Evolutionary conservation across 2,888 invertebrate species (phyloP).

Genomic region (Chironomus riparius): DNA sequence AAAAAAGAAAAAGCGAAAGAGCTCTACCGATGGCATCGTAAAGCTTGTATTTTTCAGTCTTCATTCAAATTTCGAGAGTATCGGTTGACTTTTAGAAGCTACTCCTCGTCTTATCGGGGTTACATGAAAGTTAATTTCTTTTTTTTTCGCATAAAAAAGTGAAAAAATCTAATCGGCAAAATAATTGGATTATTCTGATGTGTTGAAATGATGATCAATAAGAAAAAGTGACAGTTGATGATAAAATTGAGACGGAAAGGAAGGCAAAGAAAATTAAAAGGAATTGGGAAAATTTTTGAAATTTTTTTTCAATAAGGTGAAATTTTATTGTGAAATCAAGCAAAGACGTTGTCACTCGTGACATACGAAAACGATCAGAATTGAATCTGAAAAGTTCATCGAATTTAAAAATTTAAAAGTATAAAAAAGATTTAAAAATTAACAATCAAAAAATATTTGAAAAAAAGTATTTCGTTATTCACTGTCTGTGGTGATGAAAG

Average conservation of each 20-base stretch:
- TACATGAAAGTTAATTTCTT: not conserved
- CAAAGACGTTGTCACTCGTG: not conserved
- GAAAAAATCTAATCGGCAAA: conserved; percentile 7
- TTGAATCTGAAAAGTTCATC: too few species aligned
- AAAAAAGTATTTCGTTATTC: not conserved
- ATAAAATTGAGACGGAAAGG: not conserved
- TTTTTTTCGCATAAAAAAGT: not conserved
- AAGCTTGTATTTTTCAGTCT: conserved; percentile 2
- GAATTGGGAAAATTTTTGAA: not conserved
- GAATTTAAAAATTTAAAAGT: too few species aligned
- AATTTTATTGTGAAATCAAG: not conserved
- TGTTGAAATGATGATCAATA: not conserved
- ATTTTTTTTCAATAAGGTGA: not conserved
- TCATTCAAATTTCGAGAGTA: conserved; percentile 6
- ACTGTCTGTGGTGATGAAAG: conserved; percentile 1
- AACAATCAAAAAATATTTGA: too few species aligned
- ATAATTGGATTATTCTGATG: not conserved
- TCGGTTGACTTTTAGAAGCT: not conserved
- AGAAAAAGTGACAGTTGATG: not conserved
- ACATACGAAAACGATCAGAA: too few species aligned
- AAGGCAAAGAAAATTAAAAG: not conserved
- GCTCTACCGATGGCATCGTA: too few species aligned
- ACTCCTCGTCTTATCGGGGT: conserved; percentile 12
- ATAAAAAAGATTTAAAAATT: too few species aligned
- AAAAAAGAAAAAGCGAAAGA: not conserved